phyloP scores from a whole-genome alignment of 1,140 invertebrate genomes.

The Hesperophylax magnus region DNA sequence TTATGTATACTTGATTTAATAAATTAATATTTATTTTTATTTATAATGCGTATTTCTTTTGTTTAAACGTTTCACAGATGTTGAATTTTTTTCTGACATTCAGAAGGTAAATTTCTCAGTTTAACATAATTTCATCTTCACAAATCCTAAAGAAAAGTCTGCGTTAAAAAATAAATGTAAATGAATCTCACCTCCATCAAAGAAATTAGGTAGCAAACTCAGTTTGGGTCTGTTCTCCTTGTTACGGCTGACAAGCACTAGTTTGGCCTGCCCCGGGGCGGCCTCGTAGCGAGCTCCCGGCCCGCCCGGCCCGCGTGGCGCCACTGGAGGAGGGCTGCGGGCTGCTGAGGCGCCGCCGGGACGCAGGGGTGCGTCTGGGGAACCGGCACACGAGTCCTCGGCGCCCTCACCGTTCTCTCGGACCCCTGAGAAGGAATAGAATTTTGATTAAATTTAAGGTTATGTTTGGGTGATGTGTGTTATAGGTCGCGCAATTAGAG shows the following conservation, averaged over 20 bases:
- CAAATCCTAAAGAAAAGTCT: no score
- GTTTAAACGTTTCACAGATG: no score
- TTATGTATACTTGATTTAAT: no score
- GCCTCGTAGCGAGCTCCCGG: constrained; percentile 26
- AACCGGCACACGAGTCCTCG: constrained; percentile 40
- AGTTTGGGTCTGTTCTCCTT: constrained; percentile 52
- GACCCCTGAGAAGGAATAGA: constrained; percentile 30
- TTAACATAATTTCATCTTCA: no score
- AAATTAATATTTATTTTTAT: no score
- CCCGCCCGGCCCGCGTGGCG: constrained; percentile 34
- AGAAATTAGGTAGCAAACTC: constrained; percentile 45
- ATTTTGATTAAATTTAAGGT: no score
- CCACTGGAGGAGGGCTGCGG: constrained; percentile 39
- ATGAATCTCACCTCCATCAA: constrained; percentile 34
- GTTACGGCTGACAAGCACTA: constrained; percentile 5
- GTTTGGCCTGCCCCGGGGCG: constrained; percentile 17
- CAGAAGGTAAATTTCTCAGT: no score
- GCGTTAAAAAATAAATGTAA: neutral
- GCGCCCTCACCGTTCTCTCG: constrained; percentile 50
- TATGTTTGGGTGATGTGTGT: no score
- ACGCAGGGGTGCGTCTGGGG: neutral
- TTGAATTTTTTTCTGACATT: no score
- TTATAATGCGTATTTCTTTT: no score
- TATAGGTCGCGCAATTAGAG: no score
- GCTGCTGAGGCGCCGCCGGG: neutral